Evolutionary conservation across 2,888 invertebrate genomes (phyloP).

Genomic region (Oasisia sp.): DNA sequence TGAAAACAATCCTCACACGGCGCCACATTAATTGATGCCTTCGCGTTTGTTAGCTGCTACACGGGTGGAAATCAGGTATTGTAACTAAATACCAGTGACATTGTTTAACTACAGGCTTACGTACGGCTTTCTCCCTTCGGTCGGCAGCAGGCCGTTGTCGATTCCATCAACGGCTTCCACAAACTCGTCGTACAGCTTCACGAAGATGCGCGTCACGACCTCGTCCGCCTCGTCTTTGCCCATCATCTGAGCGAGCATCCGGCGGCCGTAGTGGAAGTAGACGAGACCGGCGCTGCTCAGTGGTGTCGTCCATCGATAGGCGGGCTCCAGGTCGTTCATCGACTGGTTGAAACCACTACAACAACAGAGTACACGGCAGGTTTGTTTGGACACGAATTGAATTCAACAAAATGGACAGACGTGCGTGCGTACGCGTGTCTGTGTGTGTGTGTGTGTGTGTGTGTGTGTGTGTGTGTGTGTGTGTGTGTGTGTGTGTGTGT

Average conservation of each 20-base stretch:
- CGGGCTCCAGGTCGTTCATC: conserved; percentile 60
- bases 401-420: too few relatives aligned
- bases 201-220: neutral
- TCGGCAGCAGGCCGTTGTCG: neutral
- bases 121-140: neutral
- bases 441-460: too few relatives aligned
- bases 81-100: too few relatives aligned
- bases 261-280: conserved; percentile 88
- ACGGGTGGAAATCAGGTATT: too few relatives aligned
- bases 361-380: neutral
- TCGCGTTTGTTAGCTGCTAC: too few relatives aligned
- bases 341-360: conserved; percentile 65
- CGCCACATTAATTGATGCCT: too few relatives aligned
- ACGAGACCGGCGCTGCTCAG: conserved; percentile 95
- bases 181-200: neutral
- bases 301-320: conserved; percentile 69
- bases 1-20: too few relatives aligned
- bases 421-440: too few relatives aligned
- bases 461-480: too few relatives aligned
- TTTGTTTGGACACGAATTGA: too few relatives aligned
- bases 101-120: neutral
- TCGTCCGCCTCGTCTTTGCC: neutral
- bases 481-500: too few relatives aligned
- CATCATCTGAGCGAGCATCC: conserved; percentile 67
- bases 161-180: neutral